Evolutionary conservation across 2,888 invertebrate genomes (phyloP), one percentile per base, ranked within the genome.

Genomic region (Blomia tropicalis): DNA sequence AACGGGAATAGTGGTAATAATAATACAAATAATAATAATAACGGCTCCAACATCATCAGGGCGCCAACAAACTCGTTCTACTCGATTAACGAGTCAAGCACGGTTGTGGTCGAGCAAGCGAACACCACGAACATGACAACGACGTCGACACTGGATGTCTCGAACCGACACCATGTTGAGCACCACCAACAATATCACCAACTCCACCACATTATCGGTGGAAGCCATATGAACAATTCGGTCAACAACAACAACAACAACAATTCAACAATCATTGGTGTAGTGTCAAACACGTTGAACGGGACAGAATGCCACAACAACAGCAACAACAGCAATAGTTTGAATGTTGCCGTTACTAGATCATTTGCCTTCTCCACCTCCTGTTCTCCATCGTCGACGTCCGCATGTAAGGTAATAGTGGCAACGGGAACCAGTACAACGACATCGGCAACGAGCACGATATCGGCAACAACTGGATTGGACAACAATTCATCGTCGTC

Each of bases 61-160:
- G 56, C 29, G 25, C 51, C 51, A 47, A 41, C 41, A 41, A 47
- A 47, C 51, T 47, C 51, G 51, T 47, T 47, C 51, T 47, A 47
- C 51, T 47, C 51, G 51, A 47, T 47, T 47, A 47, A 47, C 51
- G 51, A 47, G 51, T 47, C 51, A 7, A 27, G 23, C 51, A 27
- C 27, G 11, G 22, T 19, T n/a, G 51, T 47, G 23, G 51, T 14
- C 23, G 51, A 7, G 7, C 7, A 7, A 7, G 51, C 22, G 23
- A n/a, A 11, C 51, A 19, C 7, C 7, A n/a, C 22, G 7, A 27
- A 7, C 7, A 19, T 14, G 7, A 19, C 23, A 14, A 14, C 51
- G 51, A 47, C 51, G 51, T 7, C 51, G 7, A 7, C 51, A 47
- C 51, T 47, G 7, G 51, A 47, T 47, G 51, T 7, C 51, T 47